Evolutionary conservation across 2,888 invertebrate species (phyloP).

Genomic region (Argynnis bischoffii): DNA sequence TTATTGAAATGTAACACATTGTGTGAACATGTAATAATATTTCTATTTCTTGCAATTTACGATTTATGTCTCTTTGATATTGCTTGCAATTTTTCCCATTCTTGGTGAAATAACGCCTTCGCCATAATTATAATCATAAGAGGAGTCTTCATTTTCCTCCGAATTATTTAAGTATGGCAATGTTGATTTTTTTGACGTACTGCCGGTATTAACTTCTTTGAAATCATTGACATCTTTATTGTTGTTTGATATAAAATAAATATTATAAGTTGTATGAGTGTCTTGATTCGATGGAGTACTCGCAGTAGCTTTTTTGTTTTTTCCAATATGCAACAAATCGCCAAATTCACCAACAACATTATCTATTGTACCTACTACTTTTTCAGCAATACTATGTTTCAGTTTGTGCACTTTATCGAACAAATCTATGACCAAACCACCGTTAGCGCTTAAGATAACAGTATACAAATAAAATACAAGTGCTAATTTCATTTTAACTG

Average conservation of each 20-base stretch:
- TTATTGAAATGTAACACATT: too few relatives aligned
- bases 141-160: constrained; percentile 2
- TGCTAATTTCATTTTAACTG: constrained; percentile 24
- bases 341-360: constrained; percentile 19
- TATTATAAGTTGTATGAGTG: not conserved
- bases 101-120: constrained; percentile 22
- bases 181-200: not conserved
- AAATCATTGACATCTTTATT: not conserved
- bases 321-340: constrained; percentile 13
- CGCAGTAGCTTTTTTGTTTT: constrained; percentile 1
- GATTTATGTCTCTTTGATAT: not conserved
- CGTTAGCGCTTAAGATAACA: constrained; percentile 10
- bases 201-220: not conserved
- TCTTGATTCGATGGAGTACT: not conserved
- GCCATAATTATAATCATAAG: constrained; percentile 13
- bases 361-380: constrained; percentile 12
- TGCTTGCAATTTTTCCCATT: not conserved
- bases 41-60: not conserved
- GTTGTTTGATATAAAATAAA: not conserved
- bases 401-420: constrained; percentile 23
- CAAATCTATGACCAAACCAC: constrained; percentile 28
- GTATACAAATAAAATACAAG: constrained; percentile 14
- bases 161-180: not conserved
- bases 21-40: not conserved
- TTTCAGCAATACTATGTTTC: constrained; percentile 19